Evolutionary conservation across 2,888 invertebrate species (phyloP).

Genomic region (Tipula confusa): DNA sequence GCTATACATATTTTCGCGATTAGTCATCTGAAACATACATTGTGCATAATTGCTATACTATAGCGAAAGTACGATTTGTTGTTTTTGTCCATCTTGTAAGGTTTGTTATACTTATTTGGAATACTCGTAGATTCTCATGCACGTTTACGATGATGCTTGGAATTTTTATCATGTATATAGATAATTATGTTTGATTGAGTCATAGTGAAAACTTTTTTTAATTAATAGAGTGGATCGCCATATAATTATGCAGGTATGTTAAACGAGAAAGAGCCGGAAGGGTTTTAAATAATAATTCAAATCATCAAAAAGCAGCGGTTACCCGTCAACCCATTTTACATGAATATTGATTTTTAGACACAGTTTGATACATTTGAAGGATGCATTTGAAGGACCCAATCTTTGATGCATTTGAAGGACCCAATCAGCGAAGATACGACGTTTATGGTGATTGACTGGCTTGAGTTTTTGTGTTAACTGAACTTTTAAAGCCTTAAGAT

Average conservation of each 20-base stretch:
- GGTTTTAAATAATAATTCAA: no score
- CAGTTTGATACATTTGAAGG: no score
- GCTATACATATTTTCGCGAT: background rate
- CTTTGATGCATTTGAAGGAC: no score
- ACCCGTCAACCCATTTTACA: no score
- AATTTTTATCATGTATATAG: background rate
- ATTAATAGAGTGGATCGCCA: background rate
- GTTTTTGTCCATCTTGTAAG: background rate
- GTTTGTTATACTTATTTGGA: background rate
- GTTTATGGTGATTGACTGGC: no score
- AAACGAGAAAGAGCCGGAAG: background rate
- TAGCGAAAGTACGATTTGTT: background rate
- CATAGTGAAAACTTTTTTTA: background rate
- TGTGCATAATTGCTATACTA: background rate
- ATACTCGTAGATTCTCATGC: background rate
- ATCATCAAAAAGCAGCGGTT: no score
- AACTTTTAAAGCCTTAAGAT: no score
- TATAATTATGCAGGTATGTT: background rate
- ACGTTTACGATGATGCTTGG: background rate
- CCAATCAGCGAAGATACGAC: no score
- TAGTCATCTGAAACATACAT: background rate
- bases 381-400: no score
- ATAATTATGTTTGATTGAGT: background rate
- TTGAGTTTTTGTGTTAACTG: no score
- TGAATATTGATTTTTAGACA: no score